Evolutionary conservation across 2,797 vertebrate species (phyloP).

Genomic region (Florisuga fusca): DNA sequence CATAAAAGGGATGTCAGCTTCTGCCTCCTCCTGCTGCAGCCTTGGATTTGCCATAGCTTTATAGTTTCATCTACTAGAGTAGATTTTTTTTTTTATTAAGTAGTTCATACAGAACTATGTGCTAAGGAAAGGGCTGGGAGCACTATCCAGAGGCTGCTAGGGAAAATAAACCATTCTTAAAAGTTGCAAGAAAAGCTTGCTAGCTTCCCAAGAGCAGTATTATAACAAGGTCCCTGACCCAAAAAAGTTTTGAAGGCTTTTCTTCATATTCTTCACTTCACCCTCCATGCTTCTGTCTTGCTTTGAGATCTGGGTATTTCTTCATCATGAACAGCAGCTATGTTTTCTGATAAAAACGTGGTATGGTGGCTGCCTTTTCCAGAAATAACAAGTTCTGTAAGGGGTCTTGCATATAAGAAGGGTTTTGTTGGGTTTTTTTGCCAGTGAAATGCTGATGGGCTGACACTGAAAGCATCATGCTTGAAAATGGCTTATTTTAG

Average conservation of each 20-base stretch:
- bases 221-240: neutral
- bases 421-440: neutral
- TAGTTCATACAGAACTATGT: neutral
- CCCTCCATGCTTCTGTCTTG: neutral
- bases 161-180: neutral
- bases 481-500: slow-evolving; percentile 44
- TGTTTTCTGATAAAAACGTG: neutral
- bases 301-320: neutral
- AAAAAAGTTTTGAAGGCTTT: neutral
- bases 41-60: neutral
- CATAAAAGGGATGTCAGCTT: neutral
- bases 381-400: neutral
- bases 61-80: neutral
- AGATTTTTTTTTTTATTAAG: neutral
- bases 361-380: neutral
- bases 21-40: neutral
- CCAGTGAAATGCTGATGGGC: slow-evolving; percentile 24
- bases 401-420: neutral
- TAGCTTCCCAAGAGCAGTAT: neutral
- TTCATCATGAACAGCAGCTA: neutral
- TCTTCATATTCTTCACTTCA: neutral
- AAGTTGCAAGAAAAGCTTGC: neutral
- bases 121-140: neutral
- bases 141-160: neutral
- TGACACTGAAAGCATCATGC: slow-evolving; percentile 18